Evolutionary conservation across 2,113 vertebrate species (phyloP).

Genomic region (Herpetotheres cachinnans): DNA sequence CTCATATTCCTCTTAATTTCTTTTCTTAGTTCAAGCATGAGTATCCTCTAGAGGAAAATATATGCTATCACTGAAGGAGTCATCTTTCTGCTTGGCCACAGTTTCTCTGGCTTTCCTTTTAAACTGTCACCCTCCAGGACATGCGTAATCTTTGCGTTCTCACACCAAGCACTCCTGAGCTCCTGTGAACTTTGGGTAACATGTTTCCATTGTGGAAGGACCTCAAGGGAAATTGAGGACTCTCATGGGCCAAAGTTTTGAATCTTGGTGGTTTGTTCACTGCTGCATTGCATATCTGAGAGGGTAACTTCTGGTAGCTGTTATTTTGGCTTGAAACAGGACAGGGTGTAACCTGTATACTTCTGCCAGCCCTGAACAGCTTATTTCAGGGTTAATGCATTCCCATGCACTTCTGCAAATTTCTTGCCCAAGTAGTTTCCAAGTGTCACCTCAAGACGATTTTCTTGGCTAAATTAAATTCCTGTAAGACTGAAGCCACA

Average conservation of each 20-base stretch:
- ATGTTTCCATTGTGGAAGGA: neutral
- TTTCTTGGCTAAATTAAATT: neutral
- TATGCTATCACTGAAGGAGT: neutral
- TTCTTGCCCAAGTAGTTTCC: neutral
- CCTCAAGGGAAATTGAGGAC: neutral
- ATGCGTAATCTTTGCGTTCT: neutral
- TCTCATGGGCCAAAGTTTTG: neutral
- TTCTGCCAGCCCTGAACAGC: neutral
- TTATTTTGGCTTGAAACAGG: neutral
- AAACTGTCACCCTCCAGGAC: neutral
- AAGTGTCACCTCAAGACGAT: neutral
- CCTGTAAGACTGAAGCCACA: neutral
- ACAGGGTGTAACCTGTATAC: neutral
- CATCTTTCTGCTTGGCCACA: no score
- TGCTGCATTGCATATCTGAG: neutral
- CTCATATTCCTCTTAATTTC: neutral
- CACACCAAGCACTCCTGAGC: neutral
- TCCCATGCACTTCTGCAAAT: neutral
- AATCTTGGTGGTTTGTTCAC: neutral
- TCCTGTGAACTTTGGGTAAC: neutral
- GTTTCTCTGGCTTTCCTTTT: neutral
- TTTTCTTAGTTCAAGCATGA: neutral
- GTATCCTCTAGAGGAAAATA: neutral
- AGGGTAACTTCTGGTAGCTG: neutral
- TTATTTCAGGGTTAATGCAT: neutral